Evolutionary conservation across 1,140 invertebrate genomes (phyloP).

Genomic region (Phenacoccus solenopsis): DNA sequence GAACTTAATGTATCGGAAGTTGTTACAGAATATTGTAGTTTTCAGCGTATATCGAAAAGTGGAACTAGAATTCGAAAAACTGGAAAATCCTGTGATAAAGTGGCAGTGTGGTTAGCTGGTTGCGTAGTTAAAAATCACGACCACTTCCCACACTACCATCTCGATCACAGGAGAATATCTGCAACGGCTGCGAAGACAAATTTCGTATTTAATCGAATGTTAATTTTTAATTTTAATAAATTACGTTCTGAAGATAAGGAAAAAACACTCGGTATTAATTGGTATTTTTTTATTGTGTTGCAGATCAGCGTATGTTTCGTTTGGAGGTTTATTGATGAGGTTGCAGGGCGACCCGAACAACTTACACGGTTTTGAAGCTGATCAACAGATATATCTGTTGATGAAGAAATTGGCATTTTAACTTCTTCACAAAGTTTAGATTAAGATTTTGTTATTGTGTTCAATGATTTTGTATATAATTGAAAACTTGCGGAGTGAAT

Average conservation of each 20-base stretch:
- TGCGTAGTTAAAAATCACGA: constrained; percentile 67
- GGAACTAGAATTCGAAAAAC: not conserved
- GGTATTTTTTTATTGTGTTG: constrained; percentile 30
- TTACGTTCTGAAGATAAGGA: too few species aligned
- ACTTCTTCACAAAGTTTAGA: not conserved
- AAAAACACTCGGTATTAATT: not conserved
- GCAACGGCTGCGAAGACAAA: too few species aligned
- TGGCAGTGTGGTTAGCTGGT: constrained; percentile 99
- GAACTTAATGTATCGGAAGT: too few species aligned
- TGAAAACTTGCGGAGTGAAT: too few species aligned
- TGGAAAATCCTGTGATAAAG: constrained; percentile 23
- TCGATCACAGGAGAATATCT: not conserved
- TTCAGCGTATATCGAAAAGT: not conserved
- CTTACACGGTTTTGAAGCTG: constrained; percentile 94
- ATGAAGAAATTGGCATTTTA: constrained; percentile 97
- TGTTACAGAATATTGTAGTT: not conserved
- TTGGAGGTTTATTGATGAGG: constrained; percentile 91
- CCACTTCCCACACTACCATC: constrained; percentile 77
- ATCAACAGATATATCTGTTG: constrained; percentile 89
- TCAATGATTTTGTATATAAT: not conserved
- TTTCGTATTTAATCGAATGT: too few species aligned
- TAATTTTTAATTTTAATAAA: too few species aligned
- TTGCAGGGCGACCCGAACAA: constrained; percentile 97
- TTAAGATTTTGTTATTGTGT: not conserved
- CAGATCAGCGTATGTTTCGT: constrained; percentile 91